Conservation (phyloP, 2,888 invertebrate species). For the Drosophila histrio region DNA sequence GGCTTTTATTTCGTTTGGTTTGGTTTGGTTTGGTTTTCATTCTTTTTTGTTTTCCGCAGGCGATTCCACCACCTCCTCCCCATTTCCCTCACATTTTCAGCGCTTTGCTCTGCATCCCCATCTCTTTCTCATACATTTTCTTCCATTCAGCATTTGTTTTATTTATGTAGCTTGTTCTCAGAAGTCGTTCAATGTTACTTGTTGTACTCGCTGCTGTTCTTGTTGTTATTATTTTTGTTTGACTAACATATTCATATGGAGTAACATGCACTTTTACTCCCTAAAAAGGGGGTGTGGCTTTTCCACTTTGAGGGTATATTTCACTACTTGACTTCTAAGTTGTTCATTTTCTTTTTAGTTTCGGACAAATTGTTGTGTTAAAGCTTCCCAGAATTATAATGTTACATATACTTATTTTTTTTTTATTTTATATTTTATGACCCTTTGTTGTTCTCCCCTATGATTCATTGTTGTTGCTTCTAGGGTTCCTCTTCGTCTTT, state of each 20-base stretch:
- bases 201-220: constrained; percentile 2
- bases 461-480: constrained; percentile 1
- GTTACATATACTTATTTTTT: constrained; percentile 2
- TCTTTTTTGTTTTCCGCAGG: constrained; percentile 1
- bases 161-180: constrained; percentile 32
- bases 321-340: constrained; percentile 2
- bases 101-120: neutral
- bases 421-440: constrained; percentile 28
- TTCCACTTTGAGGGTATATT: constrained; percentile 1
- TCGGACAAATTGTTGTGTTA: constrained; percentile 37
- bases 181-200: constrained; percentile 38
- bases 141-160: constrained; percentile 29
- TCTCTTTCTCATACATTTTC: neutral
- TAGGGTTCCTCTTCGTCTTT: too few relatives aligned
- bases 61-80: neutral
- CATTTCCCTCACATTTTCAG: neutral
- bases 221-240: neutral
- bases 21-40: neutral
- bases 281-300: neutral
- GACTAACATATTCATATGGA: constrained; percentile 7
- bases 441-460: constrained; percentile 9
- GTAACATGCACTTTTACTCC: constrained; percentile 15
- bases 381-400: constrained; percentile 50
- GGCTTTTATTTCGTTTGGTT: constrained; percentile 21
- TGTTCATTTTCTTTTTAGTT: constrained; percentile 23